Evolutionary conservation across 2,888 invertebrate species (phyloP).

Genomic region (Harpagoxenus sublaevis): DNA sequence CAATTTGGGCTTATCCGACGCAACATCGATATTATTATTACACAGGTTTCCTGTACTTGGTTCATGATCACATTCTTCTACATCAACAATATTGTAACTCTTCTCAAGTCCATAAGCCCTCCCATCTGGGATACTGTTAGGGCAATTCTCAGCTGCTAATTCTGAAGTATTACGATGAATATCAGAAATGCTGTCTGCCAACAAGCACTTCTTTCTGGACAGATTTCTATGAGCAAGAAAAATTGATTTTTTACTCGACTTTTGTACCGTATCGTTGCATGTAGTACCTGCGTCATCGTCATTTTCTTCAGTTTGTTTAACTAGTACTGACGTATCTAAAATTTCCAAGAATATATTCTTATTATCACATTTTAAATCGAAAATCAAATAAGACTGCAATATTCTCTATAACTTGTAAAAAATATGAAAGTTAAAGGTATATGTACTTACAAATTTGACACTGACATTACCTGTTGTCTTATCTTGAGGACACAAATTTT

Average conservation of each 20-base stretch:
- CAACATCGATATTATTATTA: slow-evolving; percentile 61
- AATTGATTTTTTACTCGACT: slow-evolving; percentile 55
- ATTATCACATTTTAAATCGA: slow-evolving; percentile 42
- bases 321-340: neutral
- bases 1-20: neutral
- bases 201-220: slow-evolving; percentile 72
- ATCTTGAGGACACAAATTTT: slow-evolving; percentile 17
- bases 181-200: slow-evolving; percentile 59
- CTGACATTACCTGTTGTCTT: slow-evolving; percentile 52
- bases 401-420: slow-evolving; percentile 18
- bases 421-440: slow-evolving; percentile 11
- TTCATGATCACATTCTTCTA: slow-evolving; percentile 51
- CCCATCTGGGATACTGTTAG: slow-evolving; percentile 44
- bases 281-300: slow-evolving; percentile 23
- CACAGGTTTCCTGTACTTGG: slow-evolving; percentile 35
- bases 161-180: slow-evolving; percentile 45
- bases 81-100: neutral
- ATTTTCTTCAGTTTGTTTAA: slow-evolving; percentile 41
- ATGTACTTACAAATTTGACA: slow-evolving; percentile 31
- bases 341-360: slow-evolving; percentile 28
- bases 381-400: neutral
- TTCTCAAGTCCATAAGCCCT: neutral
- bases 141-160: slow-evolving; percentile 36
- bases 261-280: slow-evolving; percentile 50
- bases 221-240: slow-evolving; percentile 70